Evolutionary conservation across 1,140 invertebrate genomes (phyloP).

Genomic region (Drosophila subpulchrella): DNA sequence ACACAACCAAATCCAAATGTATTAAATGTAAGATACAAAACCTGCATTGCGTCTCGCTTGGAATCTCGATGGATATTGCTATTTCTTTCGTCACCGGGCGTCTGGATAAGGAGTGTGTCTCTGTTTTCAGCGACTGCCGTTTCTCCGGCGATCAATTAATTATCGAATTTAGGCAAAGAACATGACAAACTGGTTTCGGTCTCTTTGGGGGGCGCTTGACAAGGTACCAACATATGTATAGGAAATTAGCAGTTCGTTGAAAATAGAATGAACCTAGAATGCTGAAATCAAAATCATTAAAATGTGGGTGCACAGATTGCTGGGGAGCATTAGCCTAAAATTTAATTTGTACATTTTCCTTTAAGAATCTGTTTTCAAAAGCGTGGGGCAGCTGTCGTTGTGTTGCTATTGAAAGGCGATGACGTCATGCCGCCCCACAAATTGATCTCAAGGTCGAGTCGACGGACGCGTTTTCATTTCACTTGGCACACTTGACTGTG

Average conservation of each 20-base stretch:
- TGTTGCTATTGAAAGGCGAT: constrained; percentile 39
- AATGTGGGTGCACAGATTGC: constrained; percentile 50
- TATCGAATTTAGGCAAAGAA: constrained; percentile 69
- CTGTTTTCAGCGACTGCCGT: constrained; percentile 20
- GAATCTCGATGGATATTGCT: constrained; percentile 39
- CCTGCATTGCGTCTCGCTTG: constrained; percentile 13
- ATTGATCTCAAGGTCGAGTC: constrained; percentile 73
- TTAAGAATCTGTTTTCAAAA: constrained; percentile 33
- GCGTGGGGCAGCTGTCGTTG: constrained; percentile 57
- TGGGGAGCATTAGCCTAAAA: constrained; percentile 46
- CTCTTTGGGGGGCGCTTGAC: constrained; percentile 33
- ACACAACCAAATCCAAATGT: constrained; percentile 74
- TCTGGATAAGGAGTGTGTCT: constrained; percentile 26
- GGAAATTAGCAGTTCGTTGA: constrained; percentile 57
- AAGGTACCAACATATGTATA: constrained; percentile 26
- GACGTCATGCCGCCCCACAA: constrained; percentile 71
- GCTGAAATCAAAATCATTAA: constrained; percentile 50
- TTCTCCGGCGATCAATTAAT: constrained; percentile 66
- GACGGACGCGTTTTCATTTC: constrained; percentile 76
- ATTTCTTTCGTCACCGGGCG: constrained; percentile 25
- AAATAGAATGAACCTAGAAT: constrained; percentile 43
- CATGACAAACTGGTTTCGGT: constrained; percentile 73
- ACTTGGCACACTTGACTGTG: constrained; percentile 74
- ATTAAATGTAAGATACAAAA: constrained; percentile 71
- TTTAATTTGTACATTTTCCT: constrained; percentile 38